Conservation (phyloP, 2,797 vertebrate genomes). For the Diplodus puntazzo region DNA sequence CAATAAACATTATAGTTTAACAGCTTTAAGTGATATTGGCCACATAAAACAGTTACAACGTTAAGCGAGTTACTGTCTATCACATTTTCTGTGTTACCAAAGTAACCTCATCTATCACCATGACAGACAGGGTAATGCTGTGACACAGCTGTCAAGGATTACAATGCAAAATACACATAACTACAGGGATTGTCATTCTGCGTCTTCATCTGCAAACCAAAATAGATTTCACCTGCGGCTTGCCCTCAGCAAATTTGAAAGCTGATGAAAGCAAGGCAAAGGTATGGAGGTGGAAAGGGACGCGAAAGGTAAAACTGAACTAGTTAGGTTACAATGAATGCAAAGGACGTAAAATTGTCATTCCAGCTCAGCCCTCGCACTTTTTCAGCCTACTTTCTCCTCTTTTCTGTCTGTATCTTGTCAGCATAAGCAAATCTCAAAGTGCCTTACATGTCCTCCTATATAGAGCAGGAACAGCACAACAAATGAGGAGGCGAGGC, state of each 20-base stretch:
- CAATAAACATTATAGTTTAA: not conserved
- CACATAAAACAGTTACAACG: conserved; percentile 17
- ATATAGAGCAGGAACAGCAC: conserved; percentile 23
- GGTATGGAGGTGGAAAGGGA: not conserved
- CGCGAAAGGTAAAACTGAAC: conserved; percentile 21
- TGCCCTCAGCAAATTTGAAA: conserved; percentile 58
- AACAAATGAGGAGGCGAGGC: conserved; percentile 47
- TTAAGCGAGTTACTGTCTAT: conserved; percentile 15
- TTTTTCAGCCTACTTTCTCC: conserved; percentile 10
- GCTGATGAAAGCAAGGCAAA: conserved; percentile 48
- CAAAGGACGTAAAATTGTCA: conserved; percentile 46
- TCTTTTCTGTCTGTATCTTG: not conserved
- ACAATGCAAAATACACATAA: conserved; percentile 35
- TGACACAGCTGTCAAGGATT: conserved; percentile 10
- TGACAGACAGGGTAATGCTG: not conserved
- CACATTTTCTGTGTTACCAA: conserved; percentile 7
- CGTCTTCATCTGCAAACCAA: conserved; percentile 52
- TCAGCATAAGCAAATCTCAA: conserved; percentile 27
- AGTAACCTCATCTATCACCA: conserved; percentile 8
- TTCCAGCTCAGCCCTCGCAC: conserved; percentile 16
- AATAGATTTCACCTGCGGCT: conserved; percentile 60
- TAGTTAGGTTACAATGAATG: conserved; percentile 29
- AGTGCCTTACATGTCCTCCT: conserved; percentile 45
- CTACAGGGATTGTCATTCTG: conserved; percentile 15
- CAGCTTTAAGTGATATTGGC: not conserved